Evolutionary conservation across 37 sponge, comb jelly and placozoan genomes (phyloP).

Genomic region (Axinella damicornis): DNA sequence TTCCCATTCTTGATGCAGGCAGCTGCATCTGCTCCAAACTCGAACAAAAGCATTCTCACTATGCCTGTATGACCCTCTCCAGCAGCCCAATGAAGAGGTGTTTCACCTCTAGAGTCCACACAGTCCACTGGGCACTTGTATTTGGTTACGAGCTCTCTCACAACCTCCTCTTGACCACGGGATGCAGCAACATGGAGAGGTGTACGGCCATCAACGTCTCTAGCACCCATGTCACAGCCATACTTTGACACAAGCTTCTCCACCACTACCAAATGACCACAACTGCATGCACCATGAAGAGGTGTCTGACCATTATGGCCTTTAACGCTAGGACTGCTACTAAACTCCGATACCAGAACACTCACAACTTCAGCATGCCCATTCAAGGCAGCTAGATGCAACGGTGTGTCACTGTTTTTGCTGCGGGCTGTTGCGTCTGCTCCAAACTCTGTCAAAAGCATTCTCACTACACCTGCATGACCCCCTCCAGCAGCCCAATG

Average conservation of each 20-base stretch:
- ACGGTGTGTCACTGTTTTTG: too few species aligned
- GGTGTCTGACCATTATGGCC: not conserved
- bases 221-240: not conserved
- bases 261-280: too few species aligned
- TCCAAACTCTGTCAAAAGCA: not conserved
- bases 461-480: not conserved
- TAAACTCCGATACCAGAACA: too few species aligned
- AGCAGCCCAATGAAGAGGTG: constrained; percentile 15
- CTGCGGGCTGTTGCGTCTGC: too few species aligned
- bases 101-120: not conserved
- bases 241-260: not conserved
- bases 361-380: too few species aligned
- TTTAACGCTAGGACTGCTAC: not conserved
- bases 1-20: too few species aligned
- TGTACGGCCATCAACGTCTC: not conserved
- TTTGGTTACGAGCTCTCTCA: not conserved
- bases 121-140: not conserved
- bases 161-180: not conserved
- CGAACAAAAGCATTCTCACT: not conserved
- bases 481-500: too few species aligned
- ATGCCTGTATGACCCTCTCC: not conserved
- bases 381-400: too few species aligned
- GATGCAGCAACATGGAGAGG: not conserved
- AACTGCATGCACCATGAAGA: too few species aligned
- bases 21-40: too few species aligned